These are phyloP conservation scores for Linepithema humile DNA, from an alignment of 1,140 invertebrate species.

Conservation along the genomic window DNA sequence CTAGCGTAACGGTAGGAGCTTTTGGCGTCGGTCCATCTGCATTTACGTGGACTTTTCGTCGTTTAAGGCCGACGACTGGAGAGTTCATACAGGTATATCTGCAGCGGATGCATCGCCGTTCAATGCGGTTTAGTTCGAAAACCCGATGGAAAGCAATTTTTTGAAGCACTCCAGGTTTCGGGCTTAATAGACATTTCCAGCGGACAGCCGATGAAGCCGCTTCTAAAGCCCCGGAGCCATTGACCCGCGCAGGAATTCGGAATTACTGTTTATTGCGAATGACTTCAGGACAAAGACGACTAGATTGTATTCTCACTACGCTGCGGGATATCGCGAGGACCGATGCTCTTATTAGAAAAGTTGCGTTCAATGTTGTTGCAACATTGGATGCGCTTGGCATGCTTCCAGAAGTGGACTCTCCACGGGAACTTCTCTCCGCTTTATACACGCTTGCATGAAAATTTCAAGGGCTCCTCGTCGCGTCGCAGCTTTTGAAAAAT, in stretches of 20 bases:
- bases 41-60: conserved; percentile 48
- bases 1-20: conserved; percentile 48
- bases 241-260: neutral
- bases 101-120: neutral
- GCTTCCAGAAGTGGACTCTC: conserved; percentile 42
- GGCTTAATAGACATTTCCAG: conserved; percentile 13
- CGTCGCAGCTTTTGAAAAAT: conserved; percentile 19
- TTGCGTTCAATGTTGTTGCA: conserved; percentile 51
- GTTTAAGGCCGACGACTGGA: conserved; percentile 62
- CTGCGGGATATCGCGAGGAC: neutral
- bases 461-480: conserved; percentile 9
- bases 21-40: conserved; percentile 57
- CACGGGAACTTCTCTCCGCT: conserved; percentile 27
- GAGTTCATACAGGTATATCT: neutral
- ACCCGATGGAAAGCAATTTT: conserved; percentile 38
- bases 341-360: conserved; percentile 52
- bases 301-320: neutral
- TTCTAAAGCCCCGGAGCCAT: neutral
- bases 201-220: neutral
- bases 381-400: conserved; percentile 50
- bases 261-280: conserved; percentile 35
- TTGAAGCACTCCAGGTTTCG: conserved; percentile 7
- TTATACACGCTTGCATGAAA: conserved; percentile 35
- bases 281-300: neutral
- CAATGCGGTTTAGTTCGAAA: conserved; percentile 20